Evolutionary conservation across 2,797 vertebrate genomes (phyloP), one percentile per base, ranked within the genome.

Genomic region (Champsocephalus esox): DNA sequence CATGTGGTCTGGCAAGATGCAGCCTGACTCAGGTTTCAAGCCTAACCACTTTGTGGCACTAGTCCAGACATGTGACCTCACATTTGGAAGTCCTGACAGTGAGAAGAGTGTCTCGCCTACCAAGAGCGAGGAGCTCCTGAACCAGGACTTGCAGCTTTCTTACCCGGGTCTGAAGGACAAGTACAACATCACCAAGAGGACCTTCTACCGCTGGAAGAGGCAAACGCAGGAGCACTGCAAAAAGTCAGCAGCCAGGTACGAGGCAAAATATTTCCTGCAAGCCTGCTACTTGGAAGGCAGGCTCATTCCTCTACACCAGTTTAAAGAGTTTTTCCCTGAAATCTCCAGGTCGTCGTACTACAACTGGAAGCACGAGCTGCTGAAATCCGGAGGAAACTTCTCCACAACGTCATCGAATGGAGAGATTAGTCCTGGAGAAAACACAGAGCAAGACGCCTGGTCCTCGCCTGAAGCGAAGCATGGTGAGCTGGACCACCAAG

Each of bases 261-360:
- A 98, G 58, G 98, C 98, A 12, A 99, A 98, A 92, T 95, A 97
- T 77, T 98, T 98, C 88, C 94, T 99, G 21, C 96, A 98, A 87
- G 94, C 96, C 9, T 96, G 96, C 78, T 97, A 96, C 88, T 88
- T 95, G 81, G 94, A 95, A 3, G 97, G 97, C 2, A 96, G 95
- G 2, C 91, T 95, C 63, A 94, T 99, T 66, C 95, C 98, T 0
- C 91, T 98, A 80, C 96, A 96, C 82, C 96, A 96, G 84, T 98
- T 99, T 64, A 96, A 97, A 54, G 94, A 95, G 79, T 94, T 97
- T 79, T 99, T 98, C 87, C 98, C 98, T 0, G 97, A 98, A 60
- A 96, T 99, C 66, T 98, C 98, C 21, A 94, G 97, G 10, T 99
- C 98, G 0, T 97, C 98, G 0, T 99, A 99, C 79, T 99, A 99